Conservation (phyloP, 2,797 vertebrate species). For the Poecilia picta region DNA sequence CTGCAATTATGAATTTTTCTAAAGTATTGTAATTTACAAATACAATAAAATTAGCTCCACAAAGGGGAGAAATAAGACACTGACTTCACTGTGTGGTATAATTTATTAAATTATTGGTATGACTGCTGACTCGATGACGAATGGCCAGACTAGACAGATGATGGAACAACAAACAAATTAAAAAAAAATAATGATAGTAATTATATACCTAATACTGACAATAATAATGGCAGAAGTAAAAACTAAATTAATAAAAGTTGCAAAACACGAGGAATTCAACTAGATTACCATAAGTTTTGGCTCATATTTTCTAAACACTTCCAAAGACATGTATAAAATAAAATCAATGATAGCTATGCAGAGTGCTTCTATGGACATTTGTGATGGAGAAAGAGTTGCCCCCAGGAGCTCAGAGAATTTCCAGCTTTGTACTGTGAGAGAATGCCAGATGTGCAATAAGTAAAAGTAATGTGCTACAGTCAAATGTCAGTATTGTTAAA, state of each 20-base stretch:
- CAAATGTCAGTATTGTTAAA: not conserved
- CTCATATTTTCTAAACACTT: not conserved
- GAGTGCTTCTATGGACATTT: not conserved
- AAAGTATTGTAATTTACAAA: not conserved
- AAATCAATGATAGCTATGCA: not conserved
- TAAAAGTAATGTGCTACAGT: not conserved
- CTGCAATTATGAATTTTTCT: not conserved
- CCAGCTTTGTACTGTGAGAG: not conserved
- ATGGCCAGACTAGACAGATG: not conserved
- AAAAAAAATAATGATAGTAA: not conserved
- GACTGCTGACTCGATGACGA: too few species aligned
- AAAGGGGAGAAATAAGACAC: not conserved
- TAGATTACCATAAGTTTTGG: not conserved
- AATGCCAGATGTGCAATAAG: not conserved
- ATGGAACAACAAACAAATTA: not conserved
- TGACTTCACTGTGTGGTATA: not conserved
- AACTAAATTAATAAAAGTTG: not conserved
- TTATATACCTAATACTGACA: not conserved
- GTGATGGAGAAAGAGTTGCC: not conserved
- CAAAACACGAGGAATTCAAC: not conserved
- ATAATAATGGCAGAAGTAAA: not conserved
- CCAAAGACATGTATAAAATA: not conserved
- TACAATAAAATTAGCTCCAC: slow-evolving; percentile 23
- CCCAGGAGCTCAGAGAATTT: not conserved
- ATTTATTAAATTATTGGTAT: not conserved